These are phyloP conservation scores for Eclectus roratus DNA, from an alignment of 2,113 vertebrate genomes.

Conservation along the genomic window DNA sequence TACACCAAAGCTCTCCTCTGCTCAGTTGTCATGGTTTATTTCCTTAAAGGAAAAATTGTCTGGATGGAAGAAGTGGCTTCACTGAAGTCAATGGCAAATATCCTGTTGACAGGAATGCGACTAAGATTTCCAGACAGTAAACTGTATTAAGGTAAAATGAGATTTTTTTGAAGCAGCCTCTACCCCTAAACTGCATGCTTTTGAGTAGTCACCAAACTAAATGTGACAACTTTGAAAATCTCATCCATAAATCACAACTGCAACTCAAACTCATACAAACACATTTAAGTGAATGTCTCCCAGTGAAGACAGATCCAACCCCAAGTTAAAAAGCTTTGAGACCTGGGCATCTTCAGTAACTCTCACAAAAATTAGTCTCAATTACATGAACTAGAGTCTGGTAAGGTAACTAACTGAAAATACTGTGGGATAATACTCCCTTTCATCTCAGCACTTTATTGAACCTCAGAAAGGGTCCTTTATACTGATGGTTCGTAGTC, in stretches of 20 bases:
- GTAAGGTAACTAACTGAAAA: background rate
- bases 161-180: background rate
- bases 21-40: background rate
- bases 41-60: background rate
- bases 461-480: background rate
- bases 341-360: background rate
- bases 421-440: background rate
- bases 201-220: background rate
- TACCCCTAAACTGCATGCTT: background rate
- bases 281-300: background rate
- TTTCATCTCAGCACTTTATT: background rate
- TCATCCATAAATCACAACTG: background rate
- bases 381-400: background rate
- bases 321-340: background rate
- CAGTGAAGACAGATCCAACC: background rate
- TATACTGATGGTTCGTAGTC: background rate
- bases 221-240: background rate
- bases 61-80: background rate
- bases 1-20: background rate
- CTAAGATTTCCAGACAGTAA: background rate
- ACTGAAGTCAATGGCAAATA: background rate
- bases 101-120: background rate
- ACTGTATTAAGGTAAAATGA: background rate
- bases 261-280: background rate
- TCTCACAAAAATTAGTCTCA: background rate